These are phyloP conservation scores for Spisula subtruncata DNA, from an alignment of 2,888 invertebrate genomes.

Conservation along the genomic window DNA sequence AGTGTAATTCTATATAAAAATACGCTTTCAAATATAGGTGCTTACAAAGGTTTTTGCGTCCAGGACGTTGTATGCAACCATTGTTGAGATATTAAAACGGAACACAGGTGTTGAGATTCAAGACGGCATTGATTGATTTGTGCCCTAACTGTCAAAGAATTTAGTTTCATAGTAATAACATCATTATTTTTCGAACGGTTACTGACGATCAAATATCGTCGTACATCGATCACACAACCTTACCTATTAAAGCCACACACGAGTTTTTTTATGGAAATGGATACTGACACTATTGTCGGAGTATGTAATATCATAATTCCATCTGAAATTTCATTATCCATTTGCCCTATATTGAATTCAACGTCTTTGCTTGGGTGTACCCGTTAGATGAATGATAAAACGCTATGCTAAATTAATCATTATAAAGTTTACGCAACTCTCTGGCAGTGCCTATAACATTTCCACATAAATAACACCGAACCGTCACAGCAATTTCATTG, in stretches of 20 bases:
- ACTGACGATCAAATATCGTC: not conserved
- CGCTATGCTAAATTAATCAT: constrained; percentile 57
- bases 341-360: constrained; percentile 29
- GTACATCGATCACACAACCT: constrained; percentile 35
- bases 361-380: constrained; percentile 1
- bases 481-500: constrained; percentile 49
- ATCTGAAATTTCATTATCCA: constrained; percentile 46
- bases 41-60: not conserved
- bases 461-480: constrained; percentile 46
- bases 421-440: constrained; percentile 51
- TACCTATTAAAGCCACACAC: constrained; percentile 36
- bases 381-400: constrained; percentile 46
- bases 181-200: not conserved
- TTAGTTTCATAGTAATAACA: constrained; percentile 2
- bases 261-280: constrained; percentile 34
- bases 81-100: not conserved
- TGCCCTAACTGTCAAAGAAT: constrained; percentile 1
- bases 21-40: no score
- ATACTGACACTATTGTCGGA: constrained; percentile 41
- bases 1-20: no score
- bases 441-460: constrained; percentile 37
- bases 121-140: not conserved
- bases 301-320: constrained; percentile 36
- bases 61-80: not conserved
- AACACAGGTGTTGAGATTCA: not conserved